Conservation (phyloP, 2,797 vertebrate genomes). For the Vultur gryphus region DNA sequence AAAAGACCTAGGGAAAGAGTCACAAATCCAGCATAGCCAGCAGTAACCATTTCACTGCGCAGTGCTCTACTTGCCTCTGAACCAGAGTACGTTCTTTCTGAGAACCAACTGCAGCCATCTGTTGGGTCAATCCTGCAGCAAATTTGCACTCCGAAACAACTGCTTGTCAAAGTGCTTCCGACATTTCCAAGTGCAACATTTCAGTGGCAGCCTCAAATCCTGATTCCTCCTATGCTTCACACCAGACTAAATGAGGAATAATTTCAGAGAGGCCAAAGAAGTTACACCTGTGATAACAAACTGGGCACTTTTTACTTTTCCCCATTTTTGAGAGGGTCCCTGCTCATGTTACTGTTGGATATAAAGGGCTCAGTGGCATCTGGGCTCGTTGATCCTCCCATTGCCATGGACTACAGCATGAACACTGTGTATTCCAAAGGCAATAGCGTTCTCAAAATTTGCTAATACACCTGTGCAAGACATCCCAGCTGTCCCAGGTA, state of each 20-base stretch:
- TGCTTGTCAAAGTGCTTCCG: background rate
- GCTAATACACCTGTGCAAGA: background rate
- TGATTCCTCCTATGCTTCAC: background rate
- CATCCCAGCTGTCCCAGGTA: background rate
- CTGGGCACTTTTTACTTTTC: background rate
- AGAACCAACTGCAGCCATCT: background rate
- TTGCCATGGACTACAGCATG: fast-evolving
- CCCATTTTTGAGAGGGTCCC: background rate
- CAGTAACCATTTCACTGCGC: fast-evolving
- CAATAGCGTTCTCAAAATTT: background rate
- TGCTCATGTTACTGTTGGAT: background rate
- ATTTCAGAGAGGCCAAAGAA: background rate
- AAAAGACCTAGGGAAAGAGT: background rate
- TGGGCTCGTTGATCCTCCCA: background rate
- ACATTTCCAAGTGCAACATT: fast-evolving
- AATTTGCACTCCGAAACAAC: background rate
- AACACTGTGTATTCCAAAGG: background rate
- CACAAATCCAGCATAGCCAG: background rate
- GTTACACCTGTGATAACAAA: background rate
- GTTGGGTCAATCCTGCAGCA: background rate
- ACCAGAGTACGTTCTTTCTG: background rate
- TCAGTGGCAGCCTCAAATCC: background rate
- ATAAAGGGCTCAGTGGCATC: background rate
- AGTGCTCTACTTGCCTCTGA: background rate
- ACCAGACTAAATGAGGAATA: background rate